Percentiles rank a stretch among this genome's conserved stretches.
These are phyloP conservation scores for Acrossocheilus wenchowensis DNA, from an alignment of 2,797 vertebrate species.

Conservation along the genomic window DNA sequence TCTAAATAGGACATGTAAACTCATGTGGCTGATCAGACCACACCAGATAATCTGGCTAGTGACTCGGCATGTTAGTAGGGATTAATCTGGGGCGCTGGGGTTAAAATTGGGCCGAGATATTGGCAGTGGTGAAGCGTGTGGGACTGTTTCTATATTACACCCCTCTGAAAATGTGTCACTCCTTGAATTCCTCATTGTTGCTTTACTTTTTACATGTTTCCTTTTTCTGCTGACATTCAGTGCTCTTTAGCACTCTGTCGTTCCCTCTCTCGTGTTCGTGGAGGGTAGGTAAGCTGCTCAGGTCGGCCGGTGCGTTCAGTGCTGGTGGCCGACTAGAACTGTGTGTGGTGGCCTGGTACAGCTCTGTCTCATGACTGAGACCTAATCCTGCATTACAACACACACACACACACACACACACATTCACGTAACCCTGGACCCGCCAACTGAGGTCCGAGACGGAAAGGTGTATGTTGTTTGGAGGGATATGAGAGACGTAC, in stretches of 20 bases:
- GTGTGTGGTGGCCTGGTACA: constrained; percentile 86
- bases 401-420: constrained; percentile 71
- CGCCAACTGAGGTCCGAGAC: constrained; percentile 48
- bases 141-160: not conserved
- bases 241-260: constrained; percentile 31
- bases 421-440: constrained; percentile 55
- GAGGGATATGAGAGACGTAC: constrained; percentile 39
- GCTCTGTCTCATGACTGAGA: constrained; percentile 84
- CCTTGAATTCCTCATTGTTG: constrained; percentile 9
- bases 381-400: constrained; percentile 82
- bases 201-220: constrained; percentile 14
- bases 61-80: constrained; percentile 14
- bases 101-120: not conserved
- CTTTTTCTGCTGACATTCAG: not conserved
- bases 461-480: constrained; percentile 44
- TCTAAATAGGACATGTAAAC: constrained; percentile 1
- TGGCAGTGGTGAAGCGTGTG: not conserved
- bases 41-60: constrained; percentile 33
- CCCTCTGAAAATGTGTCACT: not conserved
- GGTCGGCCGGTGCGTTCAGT: constrained; percentile 74
- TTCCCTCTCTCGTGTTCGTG: constrained; percentile 47
- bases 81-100: constrained; percentile 7
- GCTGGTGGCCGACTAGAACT: constrained; percentile 79
- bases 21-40: not conserved
- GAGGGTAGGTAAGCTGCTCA: constrained; percentile 77